Evolutionary conservation across 2,888 invertebrate genomes (phyloP), one percentile per base, ranked within the genome.

Genomic region (Monochamus alternatus): DNA sequence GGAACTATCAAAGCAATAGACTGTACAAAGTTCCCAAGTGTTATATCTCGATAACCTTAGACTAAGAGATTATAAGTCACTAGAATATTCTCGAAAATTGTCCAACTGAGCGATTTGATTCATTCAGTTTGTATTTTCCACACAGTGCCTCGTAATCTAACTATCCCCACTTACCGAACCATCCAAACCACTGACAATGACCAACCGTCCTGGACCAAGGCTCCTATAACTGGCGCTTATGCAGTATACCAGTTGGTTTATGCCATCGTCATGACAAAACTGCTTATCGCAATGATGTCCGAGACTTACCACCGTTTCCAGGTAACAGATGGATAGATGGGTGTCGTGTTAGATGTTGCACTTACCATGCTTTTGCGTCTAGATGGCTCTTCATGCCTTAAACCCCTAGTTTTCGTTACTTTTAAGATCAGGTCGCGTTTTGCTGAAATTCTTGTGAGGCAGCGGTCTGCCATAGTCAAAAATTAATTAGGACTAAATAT

Each of bases 241-340:
- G 98, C 97, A 86, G 93, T 96, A 89, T 98, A 98, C 93, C 94
- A 98, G 94, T 94, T 98, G 93, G 97, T 98, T 90, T 97, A 97
- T 84, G 95, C 98, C 88, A 96, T 98, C 91, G 98, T 98, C 89
- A 94, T 98, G 87, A 97, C 98, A 91, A 98, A 98, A 91, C 94
- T 99, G 89, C 95, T 98, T 89, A 99, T 98, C 93, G 98, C 98
- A 91, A 98, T 98, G 98, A 98, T 98, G 98, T 98, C 98, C 90
- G 98, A 98, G 93, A 99, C 98, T 87, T 98, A 98, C 90, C 98
- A 98, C 90, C 93, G 98, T 88, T 98, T 98, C 87, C 96, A 99
- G 94, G 98, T 98, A 93, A 93, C 38, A 14, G 52, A 71, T 69
- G 59, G 69, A 93, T 51, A n/a, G 51, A 69, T 71, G 43, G 63